These are phyloP conservation scores for Protosalanx chinensis DNA, from an alignment of 2,797 vertebrate genomes.

Conservation along the genomic window DNA sequence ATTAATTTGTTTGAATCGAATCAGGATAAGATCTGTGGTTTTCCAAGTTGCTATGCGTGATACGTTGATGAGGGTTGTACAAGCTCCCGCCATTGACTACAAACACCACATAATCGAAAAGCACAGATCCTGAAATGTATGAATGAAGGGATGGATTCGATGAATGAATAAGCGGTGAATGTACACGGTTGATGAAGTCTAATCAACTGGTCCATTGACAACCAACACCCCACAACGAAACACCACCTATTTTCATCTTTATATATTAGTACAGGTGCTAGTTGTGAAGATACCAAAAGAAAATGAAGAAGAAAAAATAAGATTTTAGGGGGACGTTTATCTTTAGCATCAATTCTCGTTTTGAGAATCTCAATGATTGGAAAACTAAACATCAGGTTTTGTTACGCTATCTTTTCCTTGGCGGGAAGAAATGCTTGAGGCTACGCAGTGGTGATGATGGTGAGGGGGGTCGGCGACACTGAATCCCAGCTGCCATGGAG, in stretches of 20 bases:
- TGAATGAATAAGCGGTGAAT: neutral
- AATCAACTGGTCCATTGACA: neutral
- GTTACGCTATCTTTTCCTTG: neutral
- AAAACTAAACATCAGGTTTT: neutral
- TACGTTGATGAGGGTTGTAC: neutral
- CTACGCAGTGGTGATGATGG: neutral
- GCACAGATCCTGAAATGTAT: neutral
- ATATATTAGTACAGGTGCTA: neutral
- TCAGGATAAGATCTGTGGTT: no score
- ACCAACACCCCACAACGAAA: neutral
- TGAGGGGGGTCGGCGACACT: no score
- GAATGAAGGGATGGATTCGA: neutral
- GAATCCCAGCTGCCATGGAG: conserved; percentile 14
- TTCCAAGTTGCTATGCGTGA: no score
- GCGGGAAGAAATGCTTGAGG: neutral
- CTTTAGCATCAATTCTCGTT: neutral
- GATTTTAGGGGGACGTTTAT: neutral
- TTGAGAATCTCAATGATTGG: neutral
- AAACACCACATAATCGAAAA: neutral
- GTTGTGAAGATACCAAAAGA: neutral
- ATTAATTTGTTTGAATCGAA: no score
- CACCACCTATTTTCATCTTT: neutral
- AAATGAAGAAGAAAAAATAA: no score
- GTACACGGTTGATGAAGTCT: neutral
- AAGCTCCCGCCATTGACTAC: neutral